These are phyloP conservation scores for Taphrorychus bicolor DNA, from an alignment of 2,888 invertebrate genomes.

Conservation along the genomic window DNA sequence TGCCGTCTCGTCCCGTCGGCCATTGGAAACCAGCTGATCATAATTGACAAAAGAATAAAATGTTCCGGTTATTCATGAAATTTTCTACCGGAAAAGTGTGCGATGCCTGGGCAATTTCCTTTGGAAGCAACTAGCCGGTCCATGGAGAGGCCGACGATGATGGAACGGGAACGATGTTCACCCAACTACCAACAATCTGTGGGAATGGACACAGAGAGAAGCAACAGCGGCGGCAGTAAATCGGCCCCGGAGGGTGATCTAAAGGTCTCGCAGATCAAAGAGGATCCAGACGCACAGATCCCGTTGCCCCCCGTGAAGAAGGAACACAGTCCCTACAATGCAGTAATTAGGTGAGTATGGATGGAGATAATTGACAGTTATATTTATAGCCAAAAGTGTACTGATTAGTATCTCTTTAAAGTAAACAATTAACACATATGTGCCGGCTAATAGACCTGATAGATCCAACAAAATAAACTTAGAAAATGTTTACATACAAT, in stretches of 20 bases:
- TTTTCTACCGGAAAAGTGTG: constrained; percentile 52
- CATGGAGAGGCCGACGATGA: constrained; percentile 46
- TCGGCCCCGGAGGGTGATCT: constrained; percentile 43
- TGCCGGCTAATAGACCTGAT: neutral
- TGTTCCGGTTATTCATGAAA: constrained; percentile 54
- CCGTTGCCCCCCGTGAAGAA: constrained; percentile 25
- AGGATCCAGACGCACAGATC: constrained; percentile 42
- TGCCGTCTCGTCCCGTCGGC: constrained; percentile 48
- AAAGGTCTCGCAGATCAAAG: constrained; percentile 47
- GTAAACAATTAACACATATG: constrained; percentile 2
- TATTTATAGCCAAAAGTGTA: constrained; percentile 41
- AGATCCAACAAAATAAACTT: neutral
- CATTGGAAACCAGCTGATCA: constrained; percentile 60
- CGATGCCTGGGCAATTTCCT: constrained; percentile 48
- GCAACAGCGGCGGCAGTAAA: constrained; percentile 52
- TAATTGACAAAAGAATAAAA: constrained; percentile 57
- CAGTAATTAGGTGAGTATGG: constrained; percentile 55
- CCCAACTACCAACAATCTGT: constrained; percentile 55
- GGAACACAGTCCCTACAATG: constrained; percentile 43
- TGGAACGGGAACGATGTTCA: constrained; percentile 57
- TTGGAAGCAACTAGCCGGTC: constrained; percentile 47
- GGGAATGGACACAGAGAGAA: constrained; percentile 51
- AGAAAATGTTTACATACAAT: too few relatives aligned
- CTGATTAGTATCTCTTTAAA: constrained; percentile 34
- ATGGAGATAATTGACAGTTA: constrained; percentile 38